Conservation (phyloP, 2,888 invertebrate species). For the Cerceris ruficornis region DNA sequence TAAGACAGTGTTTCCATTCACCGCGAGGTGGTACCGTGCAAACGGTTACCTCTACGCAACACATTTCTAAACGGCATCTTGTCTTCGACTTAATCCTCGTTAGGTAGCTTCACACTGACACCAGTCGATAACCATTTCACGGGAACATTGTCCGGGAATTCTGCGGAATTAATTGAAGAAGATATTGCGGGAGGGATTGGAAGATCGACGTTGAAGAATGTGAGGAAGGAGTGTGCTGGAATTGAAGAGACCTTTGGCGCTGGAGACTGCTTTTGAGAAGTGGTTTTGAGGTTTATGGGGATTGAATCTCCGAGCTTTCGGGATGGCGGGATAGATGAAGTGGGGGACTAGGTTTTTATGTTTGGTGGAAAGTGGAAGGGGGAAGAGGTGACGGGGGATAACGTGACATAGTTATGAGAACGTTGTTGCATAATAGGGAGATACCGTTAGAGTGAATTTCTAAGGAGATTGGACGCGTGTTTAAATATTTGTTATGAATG, state of each 20-base stretch:
- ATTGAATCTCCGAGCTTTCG: too few species aligned
- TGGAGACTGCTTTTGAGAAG: too few species aligned
- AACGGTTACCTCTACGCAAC: slow-evolving; percentile 12
- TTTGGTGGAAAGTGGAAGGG: too few species aligned
- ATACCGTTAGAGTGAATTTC: too few species aligned
- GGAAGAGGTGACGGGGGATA: too few species aligned
- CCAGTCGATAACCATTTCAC: background rate
- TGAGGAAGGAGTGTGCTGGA: background rate
- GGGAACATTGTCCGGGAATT: background rate
- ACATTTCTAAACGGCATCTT: slow-evolving; percentile 1
- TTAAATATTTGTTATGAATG: too few species aligned
- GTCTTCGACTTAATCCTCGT: background rate
- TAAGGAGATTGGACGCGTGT: too few species aligned
- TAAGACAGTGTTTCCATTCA: slow-evolving; percentile 65
- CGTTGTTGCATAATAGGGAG: too few species aligned
- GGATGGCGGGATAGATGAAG: too few species aligned
- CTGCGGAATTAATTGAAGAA: background rate
- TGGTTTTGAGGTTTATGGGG: too few species aligned
- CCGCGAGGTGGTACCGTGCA: slow-evolving; percentile 38
- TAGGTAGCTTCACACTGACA: background rate
- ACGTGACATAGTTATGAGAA: too few species aligned
- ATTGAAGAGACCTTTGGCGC: background rate
- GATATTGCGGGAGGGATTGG: background rate
- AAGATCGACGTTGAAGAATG: background rate
- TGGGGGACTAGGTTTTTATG: too few species aligned